Evolutionary conservation across 2,113 vertebrate genomes (phyloP).

Genomic region (Microcebus tavaratra): DNA sequence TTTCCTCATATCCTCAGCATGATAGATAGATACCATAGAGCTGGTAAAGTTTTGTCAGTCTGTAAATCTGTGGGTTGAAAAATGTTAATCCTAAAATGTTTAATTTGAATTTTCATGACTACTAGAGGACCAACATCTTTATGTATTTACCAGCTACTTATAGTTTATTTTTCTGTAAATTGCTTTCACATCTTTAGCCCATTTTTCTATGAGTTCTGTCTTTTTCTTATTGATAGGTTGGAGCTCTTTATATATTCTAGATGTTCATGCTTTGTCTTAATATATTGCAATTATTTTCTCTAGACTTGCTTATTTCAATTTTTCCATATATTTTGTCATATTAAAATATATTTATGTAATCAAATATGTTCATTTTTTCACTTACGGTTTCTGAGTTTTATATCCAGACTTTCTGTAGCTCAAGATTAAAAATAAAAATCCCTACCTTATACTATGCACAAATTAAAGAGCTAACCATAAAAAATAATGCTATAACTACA

Average conservation of each 20-base stretch:
- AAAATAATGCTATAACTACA: background rate
- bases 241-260: background rate
- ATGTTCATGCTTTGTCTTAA: background rate
- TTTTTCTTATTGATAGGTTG: background rate
- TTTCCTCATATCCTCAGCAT: background rate
- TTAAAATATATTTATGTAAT: background rate
- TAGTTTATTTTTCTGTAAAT: background rate
- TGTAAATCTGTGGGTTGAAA: background rate
- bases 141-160: background rate
- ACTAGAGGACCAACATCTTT: background rate
- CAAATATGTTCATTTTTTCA: background rate
- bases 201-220: background rate
- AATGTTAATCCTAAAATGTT: background rate
- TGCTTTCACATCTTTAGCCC: background rate
- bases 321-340: conserved; percentile 19
- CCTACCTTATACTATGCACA: background rate
- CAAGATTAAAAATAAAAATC: conserved; percentile 3
- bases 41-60: background rate
- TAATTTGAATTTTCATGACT: conserved; percentile 36
- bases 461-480: background rate
- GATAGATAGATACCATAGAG: background rate
- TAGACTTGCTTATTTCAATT: background rate
- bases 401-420: background rate
- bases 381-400: conserved; percentile 1
- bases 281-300: background rate